Conservation (phyloP, 2,113 vertebrate species). For the Gallinago media region DNA sequence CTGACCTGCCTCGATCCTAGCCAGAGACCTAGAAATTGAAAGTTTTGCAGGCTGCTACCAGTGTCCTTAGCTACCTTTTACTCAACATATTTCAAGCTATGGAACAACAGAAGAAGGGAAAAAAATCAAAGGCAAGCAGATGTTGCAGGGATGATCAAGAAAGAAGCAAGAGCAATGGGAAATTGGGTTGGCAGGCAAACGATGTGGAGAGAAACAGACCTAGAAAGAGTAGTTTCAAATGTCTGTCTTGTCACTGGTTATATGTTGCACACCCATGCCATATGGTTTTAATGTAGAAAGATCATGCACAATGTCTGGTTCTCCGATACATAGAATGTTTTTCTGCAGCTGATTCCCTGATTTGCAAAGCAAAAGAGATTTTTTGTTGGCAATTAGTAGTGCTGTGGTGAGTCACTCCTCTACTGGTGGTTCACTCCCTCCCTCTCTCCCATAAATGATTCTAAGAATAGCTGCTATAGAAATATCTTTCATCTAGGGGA, state of each 20-base stretch:
- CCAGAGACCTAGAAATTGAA: slow-evolving; percentile 8
- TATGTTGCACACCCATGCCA: not conserved
- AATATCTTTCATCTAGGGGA: slow-evolving; percentile 33
- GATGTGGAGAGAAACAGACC: not conserved
- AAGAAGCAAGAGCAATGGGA: not conserved
- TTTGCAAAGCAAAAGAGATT: not conserved
- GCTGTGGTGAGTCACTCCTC: slow-evolving; percentile 60
- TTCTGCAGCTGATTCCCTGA: slow-evolving; percentile 15
- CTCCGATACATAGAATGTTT: not conserved
- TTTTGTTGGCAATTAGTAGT: slow-evolving; percentile 48
- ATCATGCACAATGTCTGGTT: not conserved
- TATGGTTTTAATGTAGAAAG: not conserved
- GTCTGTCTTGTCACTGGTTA: not conserved
- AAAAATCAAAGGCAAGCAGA: not conserved
- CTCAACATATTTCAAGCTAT: not conserved
- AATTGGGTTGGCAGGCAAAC: not conserved
- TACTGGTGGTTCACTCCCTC: not conserved
- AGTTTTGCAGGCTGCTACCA: not conserved
- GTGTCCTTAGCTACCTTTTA: not conserved
- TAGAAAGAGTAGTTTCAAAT: not conserved
- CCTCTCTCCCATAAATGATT: slow-evolving; percentile 38
- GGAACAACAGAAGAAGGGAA: not conserved
- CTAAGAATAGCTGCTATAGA: slow-evolving; percentile 62
- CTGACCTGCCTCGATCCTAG: not conserved
- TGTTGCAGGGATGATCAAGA: not conserved